phyloP scores from a whole-genome alignment of 35 echinoderm and acorn worm species.

The Apostichopus japonicus region DNA sequence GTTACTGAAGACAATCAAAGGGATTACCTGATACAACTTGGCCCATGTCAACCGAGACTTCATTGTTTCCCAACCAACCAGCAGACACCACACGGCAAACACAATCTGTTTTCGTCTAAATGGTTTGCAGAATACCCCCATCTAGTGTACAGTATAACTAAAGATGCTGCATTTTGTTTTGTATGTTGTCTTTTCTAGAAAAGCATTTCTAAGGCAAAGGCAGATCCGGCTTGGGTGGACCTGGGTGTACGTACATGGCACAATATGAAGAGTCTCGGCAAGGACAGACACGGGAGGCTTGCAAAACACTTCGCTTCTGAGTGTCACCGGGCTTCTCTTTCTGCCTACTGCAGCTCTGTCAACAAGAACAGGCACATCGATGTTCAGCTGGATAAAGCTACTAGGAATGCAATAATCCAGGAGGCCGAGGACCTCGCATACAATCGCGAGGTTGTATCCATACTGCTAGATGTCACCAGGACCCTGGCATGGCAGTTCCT shows the following conservation, averaged over 20 bases:
- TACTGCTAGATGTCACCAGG: constrained; percentile 42
- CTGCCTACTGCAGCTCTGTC: constrained; percentile 6
- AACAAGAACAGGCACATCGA: constrained; percentile 16
- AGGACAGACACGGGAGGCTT: neutral
- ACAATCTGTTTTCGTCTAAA: too few relatives aligned
- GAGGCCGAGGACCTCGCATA: neutral
- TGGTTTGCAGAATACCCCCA: neutral
- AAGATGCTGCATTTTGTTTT: neutral
- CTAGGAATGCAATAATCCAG: constrained; percentile 3
- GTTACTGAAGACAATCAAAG: too few relatives aligned
- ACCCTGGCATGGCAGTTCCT: constrained; percentile 25
- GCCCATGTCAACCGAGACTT: constrained; percentile 2
- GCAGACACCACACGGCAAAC: neutral
- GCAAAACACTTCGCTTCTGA: constrained; percentile 40
- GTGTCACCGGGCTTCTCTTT: constrained; percentile 5
- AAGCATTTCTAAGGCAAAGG: constrained; percentile 32
- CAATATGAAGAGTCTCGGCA: constrained; percentile 15
- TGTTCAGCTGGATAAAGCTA: constrained; percentile 35
- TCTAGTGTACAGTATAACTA: constrained; percentile 1
- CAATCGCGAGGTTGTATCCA: constrained; percentile 23
- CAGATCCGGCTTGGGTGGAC: constrained; percentile 33
- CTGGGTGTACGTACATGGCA: constrained; percentile 30
- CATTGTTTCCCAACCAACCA: too few relatives aligned
- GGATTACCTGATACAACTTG: neutral
- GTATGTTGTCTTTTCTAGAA: neutral